Base-by-base conservation (phyloP, 1,140 invertebrate genomes). In the Piezodorus guildinii region DNA sequence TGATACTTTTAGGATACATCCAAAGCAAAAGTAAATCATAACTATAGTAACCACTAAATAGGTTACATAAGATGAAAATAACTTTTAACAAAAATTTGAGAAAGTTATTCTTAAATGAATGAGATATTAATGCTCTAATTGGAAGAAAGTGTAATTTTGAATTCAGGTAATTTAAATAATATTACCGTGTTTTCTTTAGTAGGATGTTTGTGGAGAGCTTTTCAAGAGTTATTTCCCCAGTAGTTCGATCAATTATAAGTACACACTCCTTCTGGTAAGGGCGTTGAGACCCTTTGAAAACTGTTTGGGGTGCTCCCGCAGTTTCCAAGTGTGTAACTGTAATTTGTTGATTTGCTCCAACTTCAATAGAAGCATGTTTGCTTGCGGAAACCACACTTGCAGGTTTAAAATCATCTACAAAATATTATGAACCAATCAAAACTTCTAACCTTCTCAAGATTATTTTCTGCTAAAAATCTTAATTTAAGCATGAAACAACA, bases 211-310 rank as follows among this genome's bases (percentile, higher is more conserved):
- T 86, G 45, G 85, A 85, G 54, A 98, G 79, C 76, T 88, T 90
- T 76, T 98, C 94, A 64, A 98, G 75, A 17, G 88, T 94, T 68
- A 96, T 88, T 77, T 94, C 90, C 59, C 94, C 93, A 3, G 92
- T 97, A 49, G 81, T 78, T 73, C 86, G 85, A 75, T 97, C 92
- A 68, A 95, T 91, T 61, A 98, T 94, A 12, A 97, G 80, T 51
- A 98, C 90, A 79, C 94, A 98, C 79, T 97, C 94, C 79, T 94
- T 91, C 60, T 85, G 81, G 74, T 91, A 91, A 46, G 91, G 89
- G 72, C 86, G 82, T 72, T 94, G 88, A 71, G 90, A 91, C 52
- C 94, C 94, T 77, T 93, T 94, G 74, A 94, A 96, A 60, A 96
- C 88, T 66, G 92, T 96, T 69, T 94, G 87, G 61, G 86, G 82